phyloP scores from a whole-genome alignment of 2,888 invertebrate species.

The Drosophila demipolita region DNA sequence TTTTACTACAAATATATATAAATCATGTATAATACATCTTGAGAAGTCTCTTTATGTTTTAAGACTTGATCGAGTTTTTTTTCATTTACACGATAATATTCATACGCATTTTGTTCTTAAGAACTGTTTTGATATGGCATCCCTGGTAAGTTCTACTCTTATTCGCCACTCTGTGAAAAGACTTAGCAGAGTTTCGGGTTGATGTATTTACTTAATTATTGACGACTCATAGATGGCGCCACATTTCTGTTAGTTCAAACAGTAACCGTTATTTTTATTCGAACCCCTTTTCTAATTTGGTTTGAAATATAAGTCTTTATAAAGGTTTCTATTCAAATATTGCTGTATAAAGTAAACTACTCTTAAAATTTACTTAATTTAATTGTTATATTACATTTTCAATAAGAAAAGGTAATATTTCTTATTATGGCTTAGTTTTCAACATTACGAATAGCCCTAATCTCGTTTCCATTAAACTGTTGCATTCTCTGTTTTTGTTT shows the following conservation, averaged over 20 bases:
- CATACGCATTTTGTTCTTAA: not conserved
- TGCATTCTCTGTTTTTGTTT: constrained; percentile 66
- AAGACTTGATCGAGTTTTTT: not conserved
- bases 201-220: not conserved
- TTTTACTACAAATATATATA: not conserved
- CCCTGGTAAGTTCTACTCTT: not conserved
- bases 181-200: not conserved
- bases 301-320: not conserved
- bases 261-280: not conserved
- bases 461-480: constrained; percentile 48
- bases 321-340: not conserved
- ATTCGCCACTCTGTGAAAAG: not conserved
- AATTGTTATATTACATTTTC: not conserved
- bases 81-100: not conserved
- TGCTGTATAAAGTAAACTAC: too few relatives aligned
- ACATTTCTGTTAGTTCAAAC: rapidly evolving
- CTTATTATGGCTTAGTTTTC: not conserved
- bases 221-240: constrained; percentile 3
- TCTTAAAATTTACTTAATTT: not conserved
- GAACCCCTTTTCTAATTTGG: not conserved
- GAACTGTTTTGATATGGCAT: not conserved
- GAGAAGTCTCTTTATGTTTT: not conserved
- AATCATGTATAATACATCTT: not conserved
- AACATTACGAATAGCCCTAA: constrained; percentile 1
- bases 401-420: not conserved